Evolutionary conservation across 1,140 invertebrate species (phyloP), one percentile per base, ranked within the genome.

Genomic region (Drosophila repletoides): DNA sequence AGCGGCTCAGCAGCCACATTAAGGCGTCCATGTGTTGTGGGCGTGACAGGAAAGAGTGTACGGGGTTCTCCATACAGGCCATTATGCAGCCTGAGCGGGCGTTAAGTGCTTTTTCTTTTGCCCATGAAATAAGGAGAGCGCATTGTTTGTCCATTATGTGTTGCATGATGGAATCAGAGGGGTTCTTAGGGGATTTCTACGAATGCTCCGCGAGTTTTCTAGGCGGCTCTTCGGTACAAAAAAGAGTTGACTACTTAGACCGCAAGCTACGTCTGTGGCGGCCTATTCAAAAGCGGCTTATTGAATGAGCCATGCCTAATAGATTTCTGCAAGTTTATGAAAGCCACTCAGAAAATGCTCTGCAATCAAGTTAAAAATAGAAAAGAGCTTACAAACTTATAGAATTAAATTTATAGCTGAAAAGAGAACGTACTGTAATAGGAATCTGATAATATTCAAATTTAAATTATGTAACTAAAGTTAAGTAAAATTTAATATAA

Each of bases 41-140:
- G 28, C 19, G 36, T 45, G 33, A 15, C 28, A 15, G 19, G 21
- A 24, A 29, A 15, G 3, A 36, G 41, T 48, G 40, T 21, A 19
- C 22, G 21, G 36, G 22, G 63, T 10, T 7, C 36, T 33, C 14
- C 24, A 38, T 64, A 59, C 31, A 36, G 55, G 19, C 59, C 58
- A 77, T 83, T 84, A 71, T 71, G 51, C 69, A 52, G 49, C 24
- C 19, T 43, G 31, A 71, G 22, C 48, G 36, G 38, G 38, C 36
- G 60, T 61, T 83, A 84, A 83, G 79, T 77, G 79, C 79, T 74
- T 83, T 84, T 83, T 40, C 74, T 84, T 34, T 63, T 74, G 73
- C 59, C 66, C 48, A 73, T 58, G 58, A 73, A 66, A 52, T 29
- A 52, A 34, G 24, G 0, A 33, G 36, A 45, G 43, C 43, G 48